A percentile compares a stretch with the other conserved stretches of the same genome.
These are phyloP conservation scores for Grallaria varia DNA, from an alignment of 2,113 vertebrate genomes.

Conservation along the genomic window DNA sequence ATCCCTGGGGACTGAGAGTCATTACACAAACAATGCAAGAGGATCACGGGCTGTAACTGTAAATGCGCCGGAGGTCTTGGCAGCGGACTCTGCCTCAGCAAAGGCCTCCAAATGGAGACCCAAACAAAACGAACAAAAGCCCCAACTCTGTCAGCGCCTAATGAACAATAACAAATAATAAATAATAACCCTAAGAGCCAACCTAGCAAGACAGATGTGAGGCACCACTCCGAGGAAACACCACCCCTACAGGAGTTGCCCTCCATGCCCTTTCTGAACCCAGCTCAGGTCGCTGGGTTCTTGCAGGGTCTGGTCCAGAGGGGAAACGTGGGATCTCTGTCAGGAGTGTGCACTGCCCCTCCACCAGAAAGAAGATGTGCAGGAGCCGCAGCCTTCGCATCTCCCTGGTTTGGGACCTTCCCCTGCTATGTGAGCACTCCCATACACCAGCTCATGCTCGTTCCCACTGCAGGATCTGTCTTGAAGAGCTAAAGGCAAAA, in stretches of 20 bases:
- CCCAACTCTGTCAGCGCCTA: conserved; percentile 22
- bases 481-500: background rate
- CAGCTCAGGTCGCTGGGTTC: background rate
- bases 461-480: background rate
- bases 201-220: background rate
- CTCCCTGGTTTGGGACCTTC: background rate
- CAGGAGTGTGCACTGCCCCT: background rate
- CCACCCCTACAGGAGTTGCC: background rate
- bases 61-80: conserved; percentile 29
- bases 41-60: conserved; percentile 25
- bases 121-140: conserved; percentile 60
- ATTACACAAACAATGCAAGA: conserved; percentile 39
- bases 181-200: conserved; percentile 28
- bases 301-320: background rate
- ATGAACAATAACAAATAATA: conserved; percentile 57
- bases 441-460: background rate
- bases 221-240: background rate
- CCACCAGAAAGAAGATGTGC: background rate
- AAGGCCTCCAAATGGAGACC: conserved; percentile 44
- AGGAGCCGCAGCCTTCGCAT: background rate
- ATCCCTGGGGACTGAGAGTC: conserved; percentile 14
- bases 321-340: background rate
- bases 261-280: background rate
- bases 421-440: background rate
- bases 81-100: background rate